Evolutionary conservation across 2,888 invertebrate species (phyloP), one percentile per base, ranked within the genome.

Genomic region (Thelaira solivaga): DNA sequence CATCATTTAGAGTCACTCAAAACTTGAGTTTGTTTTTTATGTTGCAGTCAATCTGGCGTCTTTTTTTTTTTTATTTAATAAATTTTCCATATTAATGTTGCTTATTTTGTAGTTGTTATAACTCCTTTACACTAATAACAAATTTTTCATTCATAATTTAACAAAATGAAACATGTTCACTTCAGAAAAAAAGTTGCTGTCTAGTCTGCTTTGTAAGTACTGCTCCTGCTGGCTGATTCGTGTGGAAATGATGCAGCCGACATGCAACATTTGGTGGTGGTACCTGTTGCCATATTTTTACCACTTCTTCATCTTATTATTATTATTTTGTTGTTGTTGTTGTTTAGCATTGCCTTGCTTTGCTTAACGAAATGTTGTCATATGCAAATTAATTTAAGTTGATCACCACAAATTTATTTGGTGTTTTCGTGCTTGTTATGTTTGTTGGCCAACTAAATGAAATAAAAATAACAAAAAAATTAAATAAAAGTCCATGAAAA

Each of bases 381-480:
- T 77, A 73, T 77, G 77, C 73, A 77, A 77, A 77, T 77, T 73
- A 77, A 73, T 77, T 77, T 77, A 64, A 77, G 73, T 69, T 77
- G 73, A 77, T 77, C 77, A 77, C 62, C 73, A 69, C 77, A 77
- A 73, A 77, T 77, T 73, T 73, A 77, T 68, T 68, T 73, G 51
- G 18, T 77, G 59, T 67, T 77, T 64, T 77, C 62, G 73, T 73
- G 77, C 51, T 26, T 57, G 68, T 59, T 67, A 53, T 31, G 22
- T n/a, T n/a, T n/a, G n/a, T n/a, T 51, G 22, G 34, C 31, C 22
- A 64, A 49, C 31, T 22, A 31, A 34, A 4, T 18, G 6, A 10
- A 5, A 7, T 2, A 43, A 22, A 45, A 10, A 20, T 2, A 55
- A 29, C 4, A 45, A 10, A 55, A 24, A 43, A 13, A 36, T 24